phyloP scores from a whole-genome alignment of 2,113 vertebrate species.

The Microtus ochrogaster region DNA sequence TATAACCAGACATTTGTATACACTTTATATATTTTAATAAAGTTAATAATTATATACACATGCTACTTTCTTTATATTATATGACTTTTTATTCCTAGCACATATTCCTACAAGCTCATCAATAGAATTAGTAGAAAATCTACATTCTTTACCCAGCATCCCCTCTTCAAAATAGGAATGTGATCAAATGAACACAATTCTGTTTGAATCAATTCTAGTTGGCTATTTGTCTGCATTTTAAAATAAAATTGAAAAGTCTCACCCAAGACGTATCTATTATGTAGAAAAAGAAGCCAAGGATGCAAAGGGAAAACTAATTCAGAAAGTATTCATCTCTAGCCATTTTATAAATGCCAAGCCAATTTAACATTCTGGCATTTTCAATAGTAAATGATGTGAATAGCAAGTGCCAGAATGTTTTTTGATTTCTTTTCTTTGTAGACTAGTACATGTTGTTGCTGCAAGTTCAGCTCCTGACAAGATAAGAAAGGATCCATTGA shows the following conservation, averaged over 20 bases:
- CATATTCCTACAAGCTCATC: neutral
- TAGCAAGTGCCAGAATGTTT: conserved; percentile 32
- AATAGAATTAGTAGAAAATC: conserved; percentile 54
- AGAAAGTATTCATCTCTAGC: conserved; percentile 38
- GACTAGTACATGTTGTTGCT: conserved; percentile 7
- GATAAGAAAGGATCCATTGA: neutral
- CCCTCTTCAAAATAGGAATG: conserved; percentile 40
- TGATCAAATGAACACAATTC: conserved; percentile 15
- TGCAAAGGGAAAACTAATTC: conserved; percentile 31
- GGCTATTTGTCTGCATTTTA: conserved; percentile 52
- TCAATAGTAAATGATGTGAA: conserved; percentile 54
- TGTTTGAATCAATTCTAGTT: conserved; percentile 50
- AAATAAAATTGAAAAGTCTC: conserved; percentile 45
- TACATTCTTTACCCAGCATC: conserved; percentile 44
- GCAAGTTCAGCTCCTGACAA: neutral
- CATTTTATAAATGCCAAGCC: neutral
- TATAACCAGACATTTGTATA: neutral
- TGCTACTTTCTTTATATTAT: neutral
- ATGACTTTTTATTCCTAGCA: conserved; percentile 40
- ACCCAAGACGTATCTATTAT: conserved; percentile 52
- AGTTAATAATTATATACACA: neutral
- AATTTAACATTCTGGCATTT: conserved; percentile 38
- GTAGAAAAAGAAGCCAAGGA: conserved; percentile 39
- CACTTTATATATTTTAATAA: neutral
- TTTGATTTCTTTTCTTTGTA: conserved; percentile 11